Evolutionary conservation across 1,140 invertebrate genomes (phyloP).

Genomic region (Pygmarrhopalites habei): DNA sequence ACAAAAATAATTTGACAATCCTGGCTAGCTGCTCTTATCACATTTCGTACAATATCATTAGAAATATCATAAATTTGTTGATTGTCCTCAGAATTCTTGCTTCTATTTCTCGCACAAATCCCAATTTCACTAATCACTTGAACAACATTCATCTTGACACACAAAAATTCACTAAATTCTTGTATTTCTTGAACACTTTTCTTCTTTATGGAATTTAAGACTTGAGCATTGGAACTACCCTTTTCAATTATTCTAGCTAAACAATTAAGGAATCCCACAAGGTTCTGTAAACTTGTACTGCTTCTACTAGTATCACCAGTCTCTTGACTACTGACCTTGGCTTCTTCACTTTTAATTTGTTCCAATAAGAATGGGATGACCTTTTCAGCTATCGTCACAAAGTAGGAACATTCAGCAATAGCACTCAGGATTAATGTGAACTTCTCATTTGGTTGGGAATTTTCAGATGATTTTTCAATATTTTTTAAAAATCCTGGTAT

Average conservation of each 20-base stretch:
- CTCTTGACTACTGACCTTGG: background rate
- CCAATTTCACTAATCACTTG: too few relatives aligned
- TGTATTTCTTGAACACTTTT: background rate
- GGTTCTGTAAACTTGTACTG: background rate
- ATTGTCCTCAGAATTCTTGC: too few relatives aligned
- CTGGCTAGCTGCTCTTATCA: background rate
- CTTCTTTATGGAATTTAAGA: background rate
- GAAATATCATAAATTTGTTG: background rate
- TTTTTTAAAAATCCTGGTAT: background rate
- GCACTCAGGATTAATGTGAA: background rate
- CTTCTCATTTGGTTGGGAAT: background rate
- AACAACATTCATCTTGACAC: background rate
- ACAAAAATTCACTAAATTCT: slow-evolving; percentile 10
- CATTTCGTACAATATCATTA: background rate
- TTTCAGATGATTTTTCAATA: background rate
- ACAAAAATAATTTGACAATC: slow-evolving; percentile 1
- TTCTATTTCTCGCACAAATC: too few relatives aligned
- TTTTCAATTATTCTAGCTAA: slow-evolving; percentile 12
- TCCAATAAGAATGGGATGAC: background rate
- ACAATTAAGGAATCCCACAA: background rate
- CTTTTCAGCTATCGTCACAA: background rate
- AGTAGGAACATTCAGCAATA: background rate
- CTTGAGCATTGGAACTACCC: background rate
- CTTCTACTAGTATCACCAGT: background rate
- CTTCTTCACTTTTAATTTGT: background rate